phyloP scores from a whole-genome alignment of 1,140 invertebrate species.

The Phortica variegata region DNA sequence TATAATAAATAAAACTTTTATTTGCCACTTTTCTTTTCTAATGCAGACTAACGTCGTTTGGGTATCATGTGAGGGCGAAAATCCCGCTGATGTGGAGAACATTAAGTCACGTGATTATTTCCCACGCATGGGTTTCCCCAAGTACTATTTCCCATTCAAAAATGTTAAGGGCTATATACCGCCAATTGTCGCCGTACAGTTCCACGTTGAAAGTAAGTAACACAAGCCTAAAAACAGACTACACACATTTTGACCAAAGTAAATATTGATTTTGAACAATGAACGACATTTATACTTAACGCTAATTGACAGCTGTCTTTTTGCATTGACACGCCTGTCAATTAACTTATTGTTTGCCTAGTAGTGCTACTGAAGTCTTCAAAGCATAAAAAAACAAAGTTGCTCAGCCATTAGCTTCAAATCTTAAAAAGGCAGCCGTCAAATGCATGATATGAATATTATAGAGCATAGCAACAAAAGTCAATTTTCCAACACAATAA shows the following conservation, averaged over 20 bases:
- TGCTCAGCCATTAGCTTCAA: too few species aligned
- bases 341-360: too few species aligned
- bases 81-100: constrained; percentile 86
- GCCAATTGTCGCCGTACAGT: constrained; percentile 85
- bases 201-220: constrained; percentile 78
- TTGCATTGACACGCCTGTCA: too few species aligned
- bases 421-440: too few species aligned
- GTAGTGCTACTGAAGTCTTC: too few species aligned
- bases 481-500: constrained; percentile 28
- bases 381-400: too few species aligned
- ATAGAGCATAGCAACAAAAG: constrained; percentile 5
- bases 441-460: neutral
- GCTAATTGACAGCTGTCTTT: too few species aligned
- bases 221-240: neutral
- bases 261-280: too few species aligned
- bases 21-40: constrained; percentile 4
- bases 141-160: constrained; percentile 78
- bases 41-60: constrained; percentile 73
- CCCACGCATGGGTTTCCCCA: constrained; percentile 74
- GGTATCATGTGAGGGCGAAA: constrained; percentile 87
- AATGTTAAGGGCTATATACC: constrained; percentile 82
- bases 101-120: constrained; percentile 81
- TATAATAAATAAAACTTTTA: neutral
- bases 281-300: too few species aligned
- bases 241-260: too few species aligned